These are phyloP conservation scores for Plutomurus gul DNA, from an alignment of 1,140 invertebrate species.

Conservation along the genomic window DNA sequence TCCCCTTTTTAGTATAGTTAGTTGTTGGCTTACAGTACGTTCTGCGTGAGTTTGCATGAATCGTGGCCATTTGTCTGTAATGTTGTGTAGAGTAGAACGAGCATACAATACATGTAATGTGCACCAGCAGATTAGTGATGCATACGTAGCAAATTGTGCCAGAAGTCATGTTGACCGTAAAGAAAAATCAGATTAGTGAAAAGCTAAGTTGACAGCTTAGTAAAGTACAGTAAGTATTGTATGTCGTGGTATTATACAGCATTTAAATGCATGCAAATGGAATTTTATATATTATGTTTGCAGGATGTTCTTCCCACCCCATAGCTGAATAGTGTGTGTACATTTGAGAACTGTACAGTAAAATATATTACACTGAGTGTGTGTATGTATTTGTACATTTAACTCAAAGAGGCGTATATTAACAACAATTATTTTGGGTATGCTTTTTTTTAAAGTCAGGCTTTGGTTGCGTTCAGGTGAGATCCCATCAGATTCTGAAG, in stretches of 20 bases:
- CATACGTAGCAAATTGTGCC: too few species aligned
- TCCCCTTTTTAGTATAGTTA: too few species aligned
- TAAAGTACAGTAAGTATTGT: background rate
- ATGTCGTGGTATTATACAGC: constrained; percentile 1
- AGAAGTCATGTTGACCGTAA: background rate
- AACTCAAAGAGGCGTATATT: constrained; percentile 38
- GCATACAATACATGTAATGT: too few species aligned
- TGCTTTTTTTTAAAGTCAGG: constrained; percentile 55
- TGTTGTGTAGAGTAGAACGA: too few species aligned
- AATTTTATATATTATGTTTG: background rate
- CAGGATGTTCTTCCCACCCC: constrained; percentile 6
- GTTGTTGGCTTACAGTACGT: too few species aligned
- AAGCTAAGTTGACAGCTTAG: background rate
- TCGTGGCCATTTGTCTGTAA: too few species aligned
- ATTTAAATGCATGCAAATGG: constrained; percentile 20
- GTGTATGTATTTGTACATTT: constrained; percentile 42
- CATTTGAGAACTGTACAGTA: constrained; percentile 16
- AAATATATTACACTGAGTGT: constrained; percentile 3
- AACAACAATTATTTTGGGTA: constrained; percentile 43
- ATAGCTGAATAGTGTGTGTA: background rate
- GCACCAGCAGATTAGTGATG: too few species aligned
- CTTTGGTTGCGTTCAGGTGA: constrained; percentile 59
- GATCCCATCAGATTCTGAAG: constrained; percentile 75
- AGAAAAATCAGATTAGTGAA: constrained; percentile 9
- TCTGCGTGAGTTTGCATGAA: too few species aligned